Evolutionary conservation across 23 tunicate genomes (phyloP).

Genomic region (Phallusia fumigata): DNA sequence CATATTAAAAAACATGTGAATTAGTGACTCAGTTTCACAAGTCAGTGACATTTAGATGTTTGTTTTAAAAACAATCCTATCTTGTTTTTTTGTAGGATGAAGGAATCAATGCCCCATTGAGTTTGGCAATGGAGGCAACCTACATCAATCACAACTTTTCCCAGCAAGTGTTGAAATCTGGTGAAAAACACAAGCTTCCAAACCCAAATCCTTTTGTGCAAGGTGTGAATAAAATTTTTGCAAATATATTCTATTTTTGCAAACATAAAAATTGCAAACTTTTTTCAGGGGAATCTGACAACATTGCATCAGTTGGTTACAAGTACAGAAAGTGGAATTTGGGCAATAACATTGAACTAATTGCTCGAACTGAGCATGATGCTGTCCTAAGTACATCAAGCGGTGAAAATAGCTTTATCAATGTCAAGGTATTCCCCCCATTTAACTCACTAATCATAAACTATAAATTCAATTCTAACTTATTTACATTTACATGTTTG

Average conservation of each 20-base stretch:
- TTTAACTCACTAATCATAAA: too few relatives aligned
- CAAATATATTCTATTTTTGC: neutral
- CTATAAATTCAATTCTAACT: too few relatives aligned
- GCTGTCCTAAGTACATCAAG: conserved; percentile 69
- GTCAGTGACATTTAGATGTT: too few relatives aligned
- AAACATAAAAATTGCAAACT: too few relatives aligned
- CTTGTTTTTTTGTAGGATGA: conserved; percentile 45
- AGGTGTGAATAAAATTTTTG: conserved; percentile 24
- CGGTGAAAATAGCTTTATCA: conserved; percentile 73
- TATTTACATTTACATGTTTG: neutral
- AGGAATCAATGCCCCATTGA: conserved; percentile 83
- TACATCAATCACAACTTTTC: conserved; percentile 92
- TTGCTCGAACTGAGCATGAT: conserved; percentile 92
- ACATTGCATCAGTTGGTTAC: conserved; percentile 92
- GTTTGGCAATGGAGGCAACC: conserved; percentile 91
- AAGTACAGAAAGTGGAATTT: conserved; percentile 94
- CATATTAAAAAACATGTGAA: too few relatives aligned
- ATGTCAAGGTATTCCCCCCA: conserved; percentile 67
- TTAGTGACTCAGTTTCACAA: too few relatives aligned
- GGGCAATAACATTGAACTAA: conserved; percentile 86
- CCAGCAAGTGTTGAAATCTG: conserved; percentile 87
- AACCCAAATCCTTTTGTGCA: conserved; percentile 80
- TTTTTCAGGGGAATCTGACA: conserved; percentile 43
- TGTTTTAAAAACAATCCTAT: too few relatives aligned
- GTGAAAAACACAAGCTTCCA: conserved; percentile 55